Percentiles rank a stretch among this genome's conserved stretches.
Conservation (phyloP, 2,888 invertebrate species). For the Idaea aversata region DNA sequence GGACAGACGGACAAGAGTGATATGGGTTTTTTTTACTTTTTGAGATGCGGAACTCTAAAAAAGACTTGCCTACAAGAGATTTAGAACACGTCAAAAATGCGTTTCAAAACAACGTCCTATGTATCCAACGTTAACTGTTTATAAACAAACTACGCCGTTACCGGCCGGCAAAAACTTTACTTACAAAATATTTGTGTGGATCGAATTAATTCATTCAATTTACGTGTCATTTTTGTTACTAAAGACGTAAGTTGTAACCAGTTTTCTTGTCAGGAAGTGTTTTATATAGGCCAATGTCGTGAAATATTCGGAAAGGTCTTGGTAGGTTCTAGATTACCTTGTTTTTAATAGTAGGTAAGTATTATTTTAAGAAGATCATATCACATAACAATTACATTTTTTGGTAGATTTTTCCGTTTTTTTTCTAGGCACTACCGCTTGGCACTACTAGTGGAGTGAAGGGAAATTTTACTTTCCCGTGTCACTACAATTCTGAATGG, state of each 20-base stretch:
- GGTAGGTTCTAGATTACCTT: constrained; percentile 5
- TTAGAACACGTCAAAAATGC: no score
- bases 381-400: no score
- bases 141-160: neutral
- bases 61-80: no score
- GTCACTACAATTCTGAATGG: no score
- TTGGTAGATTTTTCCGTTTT: no score
- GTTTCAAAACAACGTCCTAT: neutral
- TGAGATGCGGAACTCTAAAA: no score
- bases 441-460: no score
- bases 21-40: no score
- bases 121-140: neutral
- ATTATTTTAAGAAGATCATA: neutral
- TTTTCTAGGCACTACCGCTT: no score
- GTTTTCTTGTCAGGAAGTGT: constrained; percentile 19
- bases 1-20: no score
- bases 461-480: no score
- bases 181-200: neutral
- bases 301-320: constrained; percentile 10
- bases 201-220: neutral
- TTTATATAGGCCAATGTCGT: constrained; percentile 20
- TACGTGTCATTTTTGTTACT: neutral
- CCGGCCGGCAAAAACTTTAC: neutral
- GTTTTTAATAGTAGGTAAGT: constrained; percentile 3
- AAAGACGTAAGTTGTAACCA: constrained; percentile 2